phyloP scores from a whole-genome alignment of 2,888 invertebrate genomes.

The Mystacides longicornis region DNA sequence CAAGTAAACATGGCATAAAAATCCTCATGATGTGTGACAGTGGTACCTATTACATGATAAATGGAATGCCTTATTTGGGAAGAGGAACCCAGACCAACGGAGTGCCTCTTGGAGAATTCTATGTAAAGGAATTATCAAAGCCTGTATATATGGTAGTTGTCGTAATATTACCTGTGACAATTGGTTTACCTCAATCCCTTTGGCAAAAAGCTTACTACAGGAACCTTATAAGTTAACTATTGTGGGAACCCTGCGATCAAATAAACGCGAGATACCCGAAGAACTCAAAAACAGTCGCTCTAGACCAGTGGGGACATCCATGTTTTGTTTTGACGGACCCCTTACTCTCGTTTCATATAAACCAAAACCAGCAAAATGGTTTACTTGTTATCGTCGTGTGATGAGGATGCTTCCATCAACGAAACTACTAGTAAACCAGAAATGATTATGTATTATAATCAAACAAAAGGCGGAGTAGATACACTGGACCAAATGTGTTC shows the following conservation, averaged over 20 bases:
- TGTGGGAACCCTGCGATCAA: constrained; percentile 30
- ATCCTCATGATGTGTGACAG: constrained; percentile 32
- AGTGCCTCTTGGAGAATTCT: constrained; percentile 23
- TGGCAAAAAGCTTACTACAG: constrained; percentile 29
- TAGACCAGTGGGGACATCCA: constrained; percentile 6
- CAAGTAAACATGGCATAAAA: constrained; percentile 31
- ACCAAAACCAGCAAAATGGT: constrained; percentile 14
- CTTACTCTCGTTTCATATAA: constrained; percentile 13
- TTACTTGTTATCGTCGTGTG: constrained; percentile 20
- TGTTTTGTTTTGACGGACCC: constrained; percentile 8
- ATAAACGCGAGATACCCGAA: constrained; percentile 30
- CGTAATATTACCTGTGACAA: constrained; percentile 30
- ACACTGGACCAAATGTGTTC: constrained; percentile 25
- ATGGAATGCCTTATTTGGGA: constrained; percentile 31
- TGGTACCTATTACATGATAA: constrained; percentile 30
- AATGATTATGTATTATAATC: constrained; percentile 18
- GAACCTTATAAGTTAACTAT: constrained; percentile 31
- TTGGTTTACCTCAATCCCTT: constrained; percentile 31
- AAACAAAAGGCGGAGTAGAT: constrained; percentile 28
- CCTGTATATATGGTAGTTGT: constrained; percentile 27
- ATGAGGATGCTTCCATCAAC: constrained; percentile 14
- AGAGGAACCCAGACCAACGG: constrained; percentile 26
- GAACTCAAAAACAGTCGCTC: constrained; percentile 4
- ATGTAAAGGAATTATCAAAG: constrained; percentile 26
- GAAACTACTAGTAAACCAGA: constrained; percentile 15